Evolutionary conservation across 1,140 invertebrate species (phyloP).

Genomic region (Cheumatopsyche charites): DNA sequence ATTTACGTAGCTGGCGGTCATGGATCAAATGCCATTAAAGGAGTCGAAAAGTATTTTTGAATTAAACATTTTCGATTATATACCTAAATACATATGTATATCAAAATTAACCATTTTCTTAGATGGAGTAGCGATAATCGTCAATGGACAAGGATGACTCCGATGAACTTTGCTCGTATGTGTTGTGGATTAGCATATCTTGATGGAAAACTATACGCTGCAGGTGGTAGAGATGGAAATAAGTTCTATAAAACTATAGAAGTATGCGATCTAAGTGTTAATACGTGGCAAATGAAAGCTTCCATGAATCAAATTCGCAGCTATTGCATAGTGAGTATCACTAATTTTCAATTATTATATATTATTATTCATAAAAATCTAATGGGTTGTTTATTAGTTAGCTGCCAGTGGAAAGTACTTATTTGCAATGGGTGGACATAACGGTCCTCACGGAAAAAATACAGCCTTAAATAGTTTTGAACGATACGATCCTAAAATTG

Average conservation of each 20-base stretch:
- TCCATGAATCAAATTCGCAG: neutral
- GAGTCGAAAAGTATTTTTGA: slow-evolving; percentile 10
- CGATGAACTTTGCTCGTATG: neutral
- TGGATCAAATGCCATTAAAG: neutral
- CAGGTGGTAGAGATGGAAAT: neutral
- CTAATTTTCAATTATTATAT: neutral
- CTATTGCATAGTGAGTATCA: neutral
- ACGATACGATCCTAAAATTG: neutral
- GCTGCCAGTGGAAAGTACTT: neutral
- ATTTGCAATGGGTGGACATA: neutral
- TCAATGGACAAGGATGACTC: neutral
- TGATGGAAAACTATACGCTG: slow-evolving; percentile 1
- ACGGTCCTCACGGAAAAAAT: neutral
- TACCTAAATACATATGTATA: too few relatives aligned
- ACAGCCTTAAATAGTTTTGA: neutral
- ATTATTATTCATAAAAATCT: neutral
- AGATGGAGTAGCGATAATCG: neutral
- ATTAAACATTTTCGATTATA: too few relatives aligned
- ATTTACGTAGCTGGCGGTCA: neutral
- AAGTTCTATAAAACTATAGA: neutral
- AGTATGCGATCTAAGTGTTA: neutral
- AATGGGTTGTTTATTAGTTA: neutral
- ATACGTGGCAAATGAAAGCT: neutral
- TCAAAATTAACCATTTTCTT: neutral
- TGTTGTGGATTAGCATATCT: neutral